Conservation (phyloP, 2,113 vertebrate species). For the Cryptotis parvus region DNA sequence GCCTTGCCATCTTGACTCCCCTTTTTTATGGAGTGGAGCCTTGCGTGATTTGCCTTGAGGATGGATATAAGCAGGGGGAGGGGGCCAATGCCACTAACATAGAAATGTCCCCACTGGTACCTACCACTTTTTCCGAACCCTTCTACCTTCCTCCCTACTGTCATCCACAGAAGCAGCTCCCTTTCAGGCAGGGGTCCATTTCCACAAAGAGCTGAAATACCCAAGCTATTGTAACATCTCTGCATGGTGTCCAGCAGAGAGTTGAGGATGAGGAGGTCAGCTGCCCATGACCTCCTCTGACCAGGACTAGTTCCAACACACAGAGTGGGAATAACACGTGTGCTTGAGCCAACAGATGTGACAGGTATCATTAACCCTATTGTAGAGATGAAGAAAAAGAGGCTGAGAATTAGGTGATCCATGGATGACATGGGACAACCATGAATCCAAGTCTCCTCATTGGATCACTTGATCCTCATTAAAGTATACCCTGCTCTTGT, state of each 20-base stretch:
- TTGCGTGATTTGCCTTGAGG: neutral
- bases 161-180: neutral
- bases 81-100: neutral
- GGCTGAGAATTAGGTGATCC: neutral
- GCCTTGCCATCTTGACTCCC: conserved; percentile 26
- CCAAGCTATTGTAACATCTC: too few relatives aligned
- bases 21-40: conserved; percentile 25
- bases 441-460: neutral
- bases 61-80: neutral
- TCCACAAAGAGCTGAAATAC: neutral
- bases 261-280: neutral
- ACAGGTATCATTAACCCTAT: neutral
- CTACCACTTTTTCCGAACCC: neutral
- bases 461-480: neutral
- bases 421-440: neutral
- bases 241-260: too few relatives aligned
- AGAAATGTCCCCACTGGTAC: neutral
- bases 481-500: neutral
- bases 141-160: neutral
- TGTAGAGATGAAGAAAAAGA: neutral
- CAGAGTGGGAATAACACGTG: neutral
- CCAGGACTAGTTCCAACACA: neutral
- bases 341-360: neutral
- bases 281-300: neutral
- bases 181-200: neutral